Base-by-base conservation (phyloP, 37 sponge, comb jelly and placozoan genomes). In the Ianthella basta region DNA sequence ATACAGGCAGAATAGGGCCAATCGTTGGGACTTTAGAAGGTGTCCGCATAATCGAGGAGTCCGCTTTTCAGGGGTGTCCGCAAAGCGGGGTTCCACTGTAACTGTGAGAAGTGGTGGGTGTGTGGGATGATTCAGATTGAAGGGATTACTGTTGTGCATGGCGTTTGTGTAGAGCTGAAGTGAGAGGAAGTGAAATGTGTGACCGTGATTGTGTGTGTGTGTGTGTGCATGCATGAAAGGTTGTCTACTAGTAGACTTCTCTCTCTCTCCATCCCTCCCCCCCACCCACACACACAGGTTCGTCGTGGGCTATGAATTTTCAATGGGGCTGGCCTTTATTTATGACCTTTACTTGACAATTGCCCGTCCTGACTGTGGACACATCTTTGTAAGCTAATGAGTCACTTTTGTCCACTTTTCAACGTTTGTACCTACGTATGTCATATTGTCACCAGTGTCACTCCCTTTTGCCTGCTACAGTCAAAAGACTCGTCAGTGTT, bases 261-360 rank as follows among this genome's bases (percentile, higher is more conserved):
- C 61, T 41, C 64, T 56, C 64, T 21, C 40, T 12, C 40, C 20
- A 40, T 72, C 37, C 19, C 38, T 2, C 20, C 3, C 37, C 4
- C 37, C 2, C 37, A 27, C 33, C 3, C 72, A 36, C 72, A 32
- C 37, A 36, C 50, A 33, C 59, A 91, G 92, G 64, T 60, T 91
- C 53, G 65, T 73, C 5, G 60, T 82, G 13, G 86, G 88, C 54
- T 91, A 85, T 75, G 87, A 89, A 35, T n/a, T 93, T 41, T 79
- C 84, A 12, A 60, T 90, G 12, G 32, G 87, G 0, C 23, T 59
- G 0, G 56, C 82, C 12, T 89, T 93, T 72, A 32, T 50, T 0
- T 93, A 93, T 84, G 93, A 93, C 78, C 80, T 93, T 44, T 86
- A 86, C 81, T 30, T 93, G 39, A 79, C 72, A 12, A 36, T 87